Conservation (phyloP, 2,797 vertebrate genomes). For the Ataeniobius toweri region DNA sequence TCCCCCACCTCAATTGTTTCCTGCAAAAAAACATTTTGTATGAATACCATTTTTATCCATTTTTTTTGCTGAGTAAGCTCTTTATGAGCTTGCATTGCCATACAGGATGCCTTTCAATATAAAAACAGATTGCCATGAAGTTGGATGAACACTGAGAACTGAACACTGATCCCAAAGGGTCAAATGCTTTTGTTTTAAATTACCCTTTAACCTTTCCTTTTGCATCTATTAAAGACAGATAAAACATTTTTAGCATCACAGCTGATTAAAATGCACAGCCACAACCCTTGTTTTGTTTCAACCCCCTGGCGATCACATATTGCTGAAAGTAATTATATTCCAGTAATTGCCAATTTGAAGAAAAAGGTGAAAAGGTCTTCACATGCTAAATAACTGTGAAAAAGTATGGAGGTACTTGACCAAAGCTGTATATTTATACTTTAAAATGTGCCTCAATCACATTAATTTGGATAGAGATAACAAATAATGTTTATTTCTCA, state of each 20-base stretch:
- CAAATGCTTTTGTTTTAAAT: conserved; percentile 26
- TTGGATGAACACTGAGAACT: conserved; percentile 47
- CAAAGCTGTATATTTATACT: neutral
- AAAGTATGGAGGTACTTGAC: conserved; percentile 1
- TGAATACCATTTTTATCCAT: neutral
- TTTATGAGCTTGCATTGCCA: conserved; percentile 1
- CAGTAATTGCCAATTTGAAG: neutral
- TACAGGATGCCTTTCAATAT: conserved; percentile 26
- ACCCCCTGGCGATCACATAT: conserved; percentile 2
- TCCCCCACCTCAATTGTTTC: neutral
- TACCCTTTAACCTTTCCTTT: conserved; percentile 40
- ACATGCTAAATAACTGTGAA: conserved; percentile 11
- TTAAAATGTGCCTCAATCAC: conserved; percentile 21
- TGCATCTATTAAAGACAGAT: conserved; percentile 6
- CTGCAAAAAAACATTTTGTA: neutral
- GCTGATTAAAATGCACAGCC: conserved; percentile 15
- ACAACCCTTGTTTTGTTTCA: neutral
- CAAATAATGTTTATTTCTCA: conserved; percentile 1
- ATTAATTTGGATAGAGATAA: conserved; percentile 6
- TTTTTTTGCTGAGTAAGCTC: neutral
- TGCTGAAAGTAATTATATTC: conserved; percentile 9
- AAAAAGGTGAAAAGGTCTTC: neutral
- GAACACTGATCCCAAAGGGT: conserved; percentile 16
- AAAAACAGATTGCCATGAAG: conserved; percentile 55
- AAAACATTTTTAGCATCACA: conserved; percentile 15